phyloP scores from a whole-genome alignment of 30 jellyfish, hydroid and myxozoan species.

The Morbakka virulenta region DNA sequence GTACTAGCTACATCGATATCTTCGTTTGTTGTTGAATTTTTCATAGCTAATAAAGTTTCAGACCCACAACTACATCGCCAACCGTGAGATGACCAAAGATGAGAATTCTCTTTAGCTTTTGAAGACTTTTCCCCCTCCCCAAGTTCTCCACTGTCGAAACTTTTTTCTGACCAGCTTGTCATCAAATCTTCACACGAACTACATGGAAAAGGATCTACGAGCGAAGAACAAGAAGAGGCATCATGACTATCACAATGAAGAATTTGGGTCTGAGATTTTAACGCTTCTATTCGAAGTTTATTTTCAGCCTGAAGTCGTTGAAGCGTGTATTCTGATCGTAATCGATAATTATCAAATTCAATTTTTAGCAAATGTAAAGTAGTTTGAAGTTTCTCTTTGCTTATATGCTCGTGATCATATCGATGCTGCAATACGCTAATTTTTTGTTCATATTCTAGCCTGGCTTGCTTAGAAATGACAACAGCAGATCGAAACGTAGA shows the following conservation, averaged over 20 bases:
- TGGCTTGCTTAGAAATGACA: constrained; percentile 88
- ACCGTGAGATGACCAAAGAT: constrained; percentile 90
- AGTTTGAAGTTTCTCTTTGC: constrained; percentile 67
- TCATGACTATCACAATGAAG: constrained; percentile 8
- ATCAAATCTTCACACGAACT: constrained; percentile 67
- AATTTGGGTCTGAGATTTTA: constrained; percentile 25
- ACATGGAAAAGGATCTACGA: constrained; percentile 58
- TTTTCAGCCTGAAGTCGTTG: constrained; percentile 73
- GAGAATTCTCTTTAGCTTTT: constrained; percentile 57
- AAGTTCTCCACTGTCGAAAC: constrained; percentile 43
- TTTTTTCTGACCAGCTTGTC: constrained; percentile 49
- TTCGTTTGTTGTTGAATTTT: neutral
- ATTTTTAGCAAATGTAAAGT: constrained; percentile 57
- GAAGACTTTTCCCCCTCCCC: constrained; percentile 32
- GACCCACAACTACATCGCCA: constrained; percentile 87
- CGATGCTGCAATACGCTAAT: constrained; percentile 82
- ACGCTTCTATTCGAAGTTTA: constrained; percentile 53
- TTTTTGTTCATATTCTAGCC: constrained; percentile 83
- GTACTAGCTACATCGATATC: neutral
- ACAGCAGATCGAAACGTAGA: constrained; percentile 91
- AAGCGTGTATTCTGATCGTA: constrained; percentile 79
- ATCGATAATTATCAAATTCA: constrained; percentile 81
- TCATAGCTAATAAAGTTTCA: neutral
- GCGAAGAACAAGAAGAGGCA: constrained; percentile 40
- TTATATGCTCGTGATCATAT: constrained; percentile 81